Evolutionary conservation across 2,888 invertebrate genomes (phyloP).

Genomic region (Agapetus fuscipes): DNA sequence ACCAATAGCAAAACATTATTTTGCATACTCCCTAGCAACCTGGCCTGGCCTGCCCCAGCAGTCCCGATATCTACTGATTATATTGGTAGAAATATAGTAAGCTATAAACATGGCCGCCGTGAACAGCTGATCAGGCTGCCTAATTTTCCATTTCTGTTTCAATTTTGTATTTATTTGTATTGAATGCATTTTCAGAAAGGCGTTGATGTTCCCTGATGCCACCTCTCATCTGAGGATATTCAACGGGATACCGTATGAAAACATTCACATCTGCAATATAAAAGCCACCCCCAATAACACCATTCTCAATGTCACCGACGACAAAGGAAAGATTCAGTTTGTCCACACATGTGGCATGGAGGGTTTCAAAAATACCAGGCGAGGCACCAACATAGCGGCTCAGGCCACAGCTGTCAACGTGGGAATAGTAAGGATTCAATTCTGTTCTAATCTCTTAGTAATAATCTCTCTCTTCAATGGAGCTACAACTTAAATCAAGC

Average conservation of each 20-base stretch:
- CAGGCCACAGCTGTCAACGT: conserved; percentile 84
- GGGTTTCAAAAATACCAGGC: conserved; percentile 90
- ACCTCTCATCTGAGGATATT: conserved; percentile 63
- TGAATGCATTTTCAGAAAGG: conserved; percentile 55
- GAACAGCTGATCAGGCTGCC: too few species aligned
- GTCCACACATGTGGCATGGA: conserved; percentile 77
- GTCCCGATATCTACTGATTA: too few species aligned
- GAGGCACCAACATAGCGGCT: conserved; percentile 94
- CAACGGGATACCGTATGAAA: conserved; percentile 65
- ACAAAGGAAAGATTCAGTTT: conserved; percentile 51
- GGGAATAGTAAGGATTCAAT: conserved; percentile 56
- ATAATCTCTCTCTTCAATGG: too few species aligned
- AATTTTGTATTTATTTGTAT: too few species aligned
- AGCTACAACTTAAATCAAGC: too few species aligned
- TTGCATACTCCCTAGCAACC: too few species aligned
- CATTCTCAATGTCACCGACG: conserved; percentile 64
- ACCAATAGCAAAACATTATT: too few species aligned
- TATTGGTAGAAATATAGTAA: too few species aligned
- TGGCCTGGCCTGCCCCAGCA: too few species aligned
- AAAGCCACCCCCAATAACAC: conserved; percentile 83
- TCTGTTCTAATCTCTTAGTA: conserved; percentile 2
- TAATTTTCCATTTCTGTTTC: too few species aligned
- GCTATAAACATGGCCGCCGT: too few species aligned
- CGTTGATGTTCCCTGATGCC: conserved; percentile 62
- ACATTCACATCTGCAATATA: conserved; percentile 76